These are phyloP conservation scores for Champsocephalus esox DNA, from an alignment of 2,797 vertebrate species.

Conservation along the genomic window DNA sequence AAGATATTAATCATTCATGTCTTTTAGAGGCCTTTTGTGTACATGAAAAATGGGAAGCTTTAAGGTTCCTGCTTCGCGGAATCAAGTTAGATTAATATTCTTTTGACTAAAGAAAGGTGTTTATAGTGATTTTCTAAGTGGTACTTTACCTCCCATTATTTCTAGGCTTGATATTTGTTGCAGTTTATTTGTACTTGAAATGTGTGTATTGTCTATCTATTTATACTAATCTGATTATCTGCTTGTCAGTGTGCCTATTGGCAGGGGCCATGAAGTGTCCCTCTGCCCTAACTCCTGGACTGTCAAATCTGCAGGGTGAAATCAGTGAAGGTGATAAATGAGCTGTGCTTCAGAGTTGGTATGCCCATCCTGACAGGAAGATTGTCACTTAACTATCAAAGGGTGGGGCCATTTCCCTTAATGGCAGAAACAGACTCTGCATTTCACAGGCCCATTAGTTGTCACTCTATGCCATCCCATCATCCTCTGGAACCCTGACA, in stretches of 20 bases:
- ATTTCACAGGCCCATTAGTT: constrained; percentile 75
- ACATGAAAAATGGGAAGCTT: constrained; percentile 65
- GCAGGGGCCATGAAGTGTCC: constrained; percentile 23
- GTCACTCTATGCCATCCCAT: constrained; percentile 87
- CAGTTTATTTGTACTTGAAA: constrained; percentile 11
- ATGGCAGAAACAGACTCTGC: constrained; percentile 92
- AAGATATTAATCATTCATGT: constrained; percentile 75
- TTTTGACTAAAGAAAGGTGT: constrained; percentile 28
- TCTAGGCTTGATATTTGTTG: constrained; percentile 8
- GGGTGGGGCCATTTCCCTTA: constrained; percentile 64
- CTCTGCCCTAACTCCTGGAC: constrained; percentile 31
- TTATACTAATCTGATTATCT: constrained; percentile 22
- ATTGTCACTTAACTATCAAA: constrained; percentile 65
- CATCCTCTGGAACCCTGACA: constrained; percentile 82
- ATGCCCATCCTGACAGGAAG: constrained; percentile 47
- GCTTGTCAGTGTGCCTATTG: constrained; percentile 35
- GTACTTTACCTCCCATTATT: constrained; percentile 1
- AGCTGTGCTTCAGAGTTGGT: constrained; percentile 61
- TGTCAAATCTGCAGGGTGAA: constrained; percentile 47
- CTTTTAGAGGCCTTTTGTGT: constrained; percentile 63
- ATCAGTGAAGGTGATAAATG: constrained; percentile 74
- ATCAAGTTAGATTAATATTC: constrained; percentile 55
- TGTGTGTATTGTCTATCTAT: constrained; percentile 9
- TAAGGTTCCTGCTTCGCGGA: constrained; percentile 35
- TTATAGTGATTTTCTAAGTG: neutral